Evolutionary conservation across 2,797 vertebrate genomes (phyloP).

Genomic region (Rhyacichthys aspro): DNA sequence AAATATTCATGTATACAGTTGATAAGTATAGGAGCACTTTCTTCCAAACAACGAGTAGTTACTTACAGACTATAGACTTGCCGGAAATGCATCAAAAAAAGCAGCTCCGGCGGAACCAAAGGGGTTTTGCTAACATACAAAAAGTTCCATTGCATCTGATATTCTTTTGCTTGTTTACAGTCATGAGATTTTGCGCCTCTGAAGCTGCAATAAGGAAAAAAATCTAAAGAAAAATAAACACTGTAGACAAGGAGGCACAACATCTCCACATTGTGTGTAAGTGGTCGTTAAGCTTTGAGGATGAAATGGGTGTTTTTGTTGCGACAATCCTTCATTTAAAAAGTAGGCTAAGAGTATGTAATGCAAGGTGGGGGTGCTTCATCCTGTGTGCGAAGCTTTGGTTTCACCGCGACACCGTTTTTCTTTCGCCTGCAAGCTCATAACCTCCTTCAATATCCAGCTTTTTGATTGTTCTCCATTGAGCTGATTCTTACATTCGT

Average conservation of each 20-base stretch:
- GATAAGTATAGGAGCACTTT: slow-evolving; percentile 96
- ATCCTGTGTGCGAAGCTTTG: slow-evolving; percentile 75
- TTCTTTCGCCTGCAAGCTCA: slow-evolving; percentile 17
- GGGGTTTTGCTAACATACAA: slow-evolving; percentile 82
- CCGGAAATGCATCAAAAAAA: slow-evolving; percentile 80
- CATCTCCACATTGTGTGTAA: slow-evolving; percentile 55
- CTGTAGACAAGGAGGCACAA: slow-evolving; percentile 70
- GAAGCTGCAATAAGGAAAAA: slow-evolving; percentile 56
- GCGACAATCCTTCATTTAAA: slow-evolving; percentile 65
- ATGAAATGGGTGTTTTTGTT: slow-evolving; percentile 53
- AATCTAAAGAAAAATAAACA: slow-evolving; percentile 67
- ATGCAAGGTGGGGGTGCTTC: slow-evolving; percentile 25
- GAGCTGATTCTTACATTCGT: slow-evolving; percentile 78
- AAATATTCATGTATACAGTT: slow-evolving; percentile 93
- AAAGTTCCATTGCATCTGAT: slow-evolving; percentile 84
- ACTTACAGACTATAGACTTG: slow-evolving; percentile 97
- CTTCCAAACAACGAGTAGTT: slow-evolving; percentile 88
- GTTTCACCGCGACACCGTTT: slow-evolving; percentile 64
- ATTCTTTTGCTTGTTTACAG: slow-evolving; percentile 81
- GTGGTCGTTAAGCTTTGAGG: slow-evolving; percentile 35
- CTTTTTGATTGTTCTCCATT: slow-evolving; percentile 66
- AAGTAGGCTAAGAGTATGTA: slow-evolving; percentile 8
- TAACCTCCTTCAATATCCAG: slow-evolving; percentile 6
- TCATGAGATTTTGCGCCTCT: slow-evolving; percentile 81
- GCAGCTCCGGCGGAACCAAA: slow-evolving; percentile 81